Base-by-base conservation (phyloP, 2,797 vertebrate genomes). In the Galago senegalensis region DNA sequence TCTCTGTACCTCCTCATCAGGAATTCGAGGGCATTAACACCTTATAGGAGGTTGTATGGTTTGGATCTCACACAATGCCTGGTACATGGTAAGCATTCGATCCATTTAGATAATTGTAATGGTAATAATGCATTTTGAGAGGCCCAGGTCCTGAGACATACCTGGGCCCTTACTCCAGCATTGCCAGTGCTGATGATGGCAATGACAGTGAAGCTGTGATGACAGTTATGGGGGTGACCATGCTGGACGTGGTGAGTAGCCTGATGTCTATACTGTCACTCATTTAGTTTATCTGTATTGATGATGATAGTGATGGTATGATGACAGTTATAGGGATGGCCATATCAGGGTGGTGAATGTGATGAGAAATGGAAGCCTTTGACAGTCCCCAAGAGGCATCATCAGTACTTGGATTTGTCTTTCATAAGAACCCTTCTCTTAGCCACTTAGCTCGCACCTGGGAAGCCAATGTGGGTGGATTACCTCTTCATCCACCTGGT, bases 321-420 rank as follows among this genome's bases (percentile, higher is more conserved):
- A 75, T 31, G 89, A 75, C 2, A 9, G 34, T 75, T 43, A 18
- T 1, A 20, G 79, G 56, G 58, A 75, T 46, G 77, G 79, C 72
- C 83, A 67, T 7, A 0, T 7, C 37, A 20, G 2, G 14, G 16
- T 43, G 85, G 87, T 34, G 82, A 34, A 20, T 49, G 43, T 25
- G 49, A 25, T 56, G 23, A 43, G 18, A 90, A 76, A 34, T 60
- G 31, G 90, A 94, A 79, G 37, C 10, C 63, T 94, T 95, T 72
- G 58, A 49, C 25, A 75, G 20, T 92, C 53, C 56, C 56, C 61
- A 25, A 92, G 73, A 53, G 21, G 73, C 18, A 14, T 49, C 90
- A 70, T 58, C 60, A 80, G 27, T 58, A 72, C 46, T 61, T 69
- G 13, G 27, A 25, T 18, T 70, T 61, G 34, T 58, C 53, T 94